These are phyloP conservation scores for Boleophthalmus pectinirostris DNA, from an alignment of 2,113 vertebrate species.

Conservation along the genomic window DNA sequence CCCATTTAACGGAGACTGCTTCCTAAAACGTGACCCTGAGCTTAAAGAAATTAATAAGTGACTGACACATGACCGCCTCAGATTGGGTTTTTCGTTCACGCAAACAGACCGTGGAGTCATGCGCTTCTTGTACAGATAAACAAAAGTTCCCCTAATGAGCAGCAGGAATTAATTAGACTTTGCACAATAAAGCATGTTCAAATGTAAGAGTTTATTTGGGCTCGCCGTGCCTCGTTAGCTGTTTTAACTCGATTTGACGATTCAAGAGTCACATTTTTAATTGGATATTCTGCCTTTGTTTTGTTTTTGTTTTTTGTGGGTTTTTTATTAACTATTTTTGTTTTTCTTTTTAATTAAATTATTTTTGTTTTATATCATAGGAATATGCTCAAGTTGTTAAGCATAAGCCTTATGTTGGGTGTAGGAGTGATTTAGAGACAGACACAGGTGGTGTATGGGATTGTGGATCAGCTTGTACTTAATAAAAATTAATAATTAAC, in stretches of 20 bases:
- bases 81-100: constrained; percentile 61
- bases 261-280: constrained; percentile 4
- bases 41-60: constrained; percentile 69
- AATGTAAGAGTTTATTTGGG: constrained; percentile 34
- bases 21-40: constrained; percentile 53
- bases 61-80: constrained; percentile 60
- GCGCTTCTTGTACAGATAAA: constrained; percentile 21
- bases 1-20: constrained; percentile 66
- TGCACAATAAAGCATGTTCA: constrained; percentile 25
- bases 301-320: background rate
- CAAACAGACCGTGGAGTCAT: constrained; percentile 33
- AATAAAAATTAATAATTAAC: too few species aligned
- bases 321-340: background rate
- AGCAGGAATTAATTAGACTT: constrained; percentile 34
- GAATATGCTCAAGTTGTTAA: background rate
- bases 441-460: too few species aligned
- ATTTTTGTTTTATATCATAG: background rate
- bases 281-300: background rate
- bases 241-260: constrained; percentile 10
- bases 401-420: too few species aligned
- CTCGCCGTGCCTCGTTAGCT: constrained; percentile 9
- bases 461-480: too few species aligned
- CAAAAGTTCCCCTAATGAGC: constrained; percentile 40
- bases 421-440: too few species aligned
- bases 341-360: background rate